phyloP scores from a whole-genome alignment of 2,113 vertebrate species.

The Saiga tatarica region DNA sequence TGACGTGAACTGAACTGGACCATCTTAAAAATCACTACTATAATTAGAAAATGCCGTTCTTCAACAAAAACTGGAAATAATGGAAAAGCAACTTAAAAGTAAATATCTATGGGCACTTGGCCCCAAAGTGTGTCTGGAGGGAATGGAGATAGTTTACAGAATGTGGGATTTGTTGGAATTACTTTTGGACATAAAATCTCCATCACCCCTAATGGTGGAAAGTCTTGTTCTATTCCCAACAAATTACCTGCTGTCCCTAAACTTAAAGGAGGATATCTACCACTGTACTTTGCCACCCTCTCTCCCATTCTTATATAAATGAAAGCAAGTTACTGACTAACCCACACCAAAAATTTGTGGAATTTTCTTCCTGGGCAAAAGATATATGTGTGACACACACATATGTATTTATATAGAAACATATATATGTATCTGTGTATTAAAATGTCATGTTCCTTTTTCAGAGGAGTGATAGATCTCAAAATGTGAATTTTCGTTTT shows the following conservation, averaged over 20 bases:
- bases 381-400: neutral
- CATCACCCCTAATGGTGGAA: neutral
- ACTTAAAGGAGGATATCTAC: neutral
- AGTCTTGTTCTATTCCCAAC: neutral
- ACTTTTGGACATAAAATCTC: neutral
- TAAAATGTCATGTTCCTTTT: neutral
- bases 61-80: slow-evolving; percentile 31
- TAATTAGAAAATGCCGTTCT: slow-evolving; percentile 54
- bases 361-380: neutral
- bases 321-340: neutral
- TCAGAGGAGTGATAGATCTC: neutral
- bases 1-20: neutral
- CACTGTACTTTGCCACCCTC: neutral
- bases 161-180: slow-evolving; percentile 33
- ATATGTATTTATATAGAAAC: neutral
- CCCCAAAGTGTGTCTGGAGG: neutral
- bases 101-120: slow-evolving; percentile 4
- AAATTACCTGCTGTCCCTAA: neutral
- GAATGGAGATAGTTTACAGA: slow-evolving; percentile 14
- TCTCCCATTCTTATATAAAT: neutral
- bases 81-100: slow-evolving; percentile 52
- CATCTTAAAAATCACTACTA: slow-evolving; percentile 54
- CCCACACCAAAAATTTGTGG: neutral
- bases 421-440: neutral
- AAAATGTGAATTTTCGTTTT: neutral